Evolutionary conservation across 2,888 invertebrate genomes (phyloP).

Genomic region (Leptopilina syphax): DNA sequence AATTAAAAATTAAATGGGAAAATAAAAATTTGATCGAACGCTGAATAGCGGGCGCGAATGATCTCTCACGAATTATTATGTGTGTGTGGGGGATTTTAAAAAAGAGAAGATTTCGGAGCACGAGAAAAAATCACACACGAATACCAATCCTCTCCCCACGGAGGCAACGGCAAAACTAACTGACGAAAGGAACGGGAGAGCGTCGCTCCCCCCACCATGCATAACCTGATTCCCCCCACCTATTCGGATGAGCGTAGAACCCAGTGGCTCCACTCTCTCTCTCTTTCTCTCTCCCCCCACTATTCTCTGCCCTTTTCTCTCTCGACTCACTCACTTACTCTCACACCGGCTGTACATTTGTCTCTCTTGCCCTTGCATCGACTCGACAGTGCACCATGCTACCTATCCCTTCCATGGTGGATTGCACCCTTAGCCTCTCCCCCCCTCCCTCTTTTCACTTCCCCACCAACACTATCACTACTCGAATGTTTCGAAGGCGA

Average conservation of each 20-base stretch:
- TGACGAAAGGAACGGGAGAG: conserved; percentile 53
- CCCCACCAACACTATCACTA: neutral
- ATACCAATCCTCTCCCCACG: conserved; percentile 51
- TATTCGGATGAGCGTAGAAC: conserved; percentile 8
- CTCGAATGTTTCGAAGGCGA: conserved; percentile 18
- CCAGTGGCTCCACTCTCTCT: conserved; percentile 51
- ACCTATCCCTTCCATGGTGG: conserved; percentile 10
- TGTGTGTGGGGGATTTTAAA: neutral
- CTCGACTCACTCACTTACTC: conserved; percentile 47
- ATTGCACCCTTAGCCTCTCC: conserved; percentile 37
- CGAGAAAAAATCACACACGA: conserved; percentile 53
- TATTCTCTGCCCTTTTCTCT: conserved; percentile 52
- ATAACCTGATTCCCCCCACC: conserved; percentile 25
- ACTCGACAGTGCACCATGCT: conserved; percentile 28
- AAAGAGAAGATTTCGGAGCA: conserved; percentile 60
- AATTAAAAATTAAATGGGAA: neutral
- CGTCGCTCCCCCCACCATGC: conserved; percentile 51
- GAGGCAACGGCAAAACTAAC: conserved; percentile 58
- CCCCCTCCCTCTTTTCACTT: neutral
- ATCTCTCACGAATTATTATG: neutral
- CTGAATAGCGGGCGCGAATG: conserved; percentile 22
- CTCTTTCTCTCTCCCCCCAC: conserved; percentile 53
- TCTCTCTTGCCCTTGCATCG: conserved; percentile 44
- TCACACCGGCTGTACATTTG: conserved; percentile 39
- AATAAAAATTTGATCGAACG: conserved; percentile 14